Evolutionary conservation across 2,113 vertebrate genomes (phyloP).

Genomic region (Petromus typicus): DNA sequence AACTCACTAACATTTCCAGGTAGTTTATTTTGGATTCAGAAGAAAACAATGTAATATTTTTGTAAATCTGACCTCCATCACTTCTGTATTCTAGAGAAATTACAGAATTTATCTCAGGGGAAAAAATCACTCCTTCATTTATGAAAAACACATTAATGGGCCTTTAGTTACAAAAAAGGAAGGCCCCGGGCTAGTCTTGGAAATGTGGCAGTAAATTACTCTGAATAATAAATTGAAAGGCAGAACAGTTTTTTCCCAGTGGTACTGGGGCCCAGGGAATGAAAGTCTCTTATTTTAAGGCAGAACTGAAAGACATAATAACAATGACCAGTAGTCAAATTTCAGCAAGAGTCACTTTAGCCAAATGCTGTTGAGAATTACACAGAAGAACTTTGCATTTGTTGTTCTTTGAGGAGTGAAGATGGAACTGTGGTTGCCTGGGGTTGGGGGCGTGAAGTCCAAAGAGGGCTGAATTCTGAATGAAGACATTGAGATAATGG

Average conservation of each 20-base stretch:
- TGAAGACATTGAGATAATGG: background rate
- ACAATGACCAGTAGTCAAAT: background rate
- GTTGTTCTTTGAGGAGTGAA: background rate
- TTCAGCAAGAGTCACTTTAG: background rate
- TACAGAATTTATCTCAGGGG: background rate
- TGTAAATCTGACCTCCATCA: slow-evolving; percentile 3
- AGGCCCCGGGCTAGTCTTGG: background rate
- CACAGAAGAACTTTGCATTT: background rate
- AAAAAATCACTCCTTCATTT: slow-evolving; percentile 1
- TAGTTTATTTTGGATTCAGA: background rate
- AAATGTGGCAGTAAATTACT: background rate
- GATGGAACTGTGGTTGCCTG: background rate
- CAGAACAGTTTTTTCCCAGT: background rate
- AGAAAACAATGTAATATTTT: background rate
- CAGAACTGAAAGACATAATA: background rate
- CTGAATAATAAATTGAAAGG: background rate
- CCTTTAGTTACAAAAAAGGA: slow-evolving; percentile 25
- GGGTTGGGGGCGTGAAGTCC: background rate
- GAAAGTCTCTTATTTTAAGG: background rate
- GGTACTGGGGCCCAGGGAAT: too few relatives aligned
- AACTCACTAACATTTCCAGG: background rate
- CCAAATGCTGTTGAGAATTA: background rate
- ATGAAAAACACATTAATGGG: slow-evolving; percentile 50
- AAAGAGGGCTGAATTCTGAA: background rate
- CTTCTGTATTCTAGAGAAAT: background rate